These are phyloP conservation scores for Parazoanthus atlanticus DNA, from an alignment of 92 coral and sea anemone species.

Conservation along the genomic window DNA sequence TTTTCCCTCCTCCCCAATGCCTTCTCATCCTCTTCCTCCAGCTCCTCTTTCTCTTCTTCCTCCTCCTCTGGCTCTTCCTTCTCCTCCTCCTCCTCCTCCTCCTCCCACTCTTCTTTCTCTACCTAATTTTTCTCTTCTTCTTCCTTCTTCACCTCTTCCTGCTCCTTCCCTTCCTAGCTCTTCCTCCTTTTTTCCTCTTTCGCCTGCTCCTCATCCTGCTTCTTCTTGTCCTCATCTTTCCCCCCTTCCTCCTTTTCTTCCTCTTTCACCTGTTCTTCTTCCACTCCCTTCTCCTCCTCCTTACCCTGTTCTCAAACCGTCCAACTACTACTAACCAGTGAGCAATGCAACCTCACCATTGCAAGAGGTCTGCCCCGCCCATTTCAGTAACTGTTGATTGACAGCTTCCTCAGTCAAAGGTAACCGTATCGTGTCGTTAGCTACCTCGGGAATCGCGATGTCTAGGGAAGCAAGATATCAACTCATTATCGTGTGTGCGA, in stretches of 20 bases:
- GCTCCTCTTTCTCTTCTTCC: neutral
- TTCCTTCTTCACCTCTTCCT: neutral
- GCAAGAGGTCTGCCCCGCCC: slow-evolving; percentile 72
- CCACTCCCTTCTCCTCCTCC: neutral
- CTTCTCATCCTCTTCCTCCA: neutral
- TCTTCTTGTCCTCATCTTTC: neutral
- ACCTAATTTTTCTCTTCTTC: neutral
- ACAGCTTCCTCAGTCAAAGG: slow-evolving; percentile 65
- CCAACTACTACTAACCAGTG: neutral
- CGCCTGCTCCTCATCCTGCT: neutral
- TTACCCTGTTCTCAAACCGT: neutral
- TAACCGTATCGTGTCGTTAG: slow-evolving; percentile 67
- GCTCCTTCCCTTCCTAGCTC: neutral
- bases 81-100: neutral
- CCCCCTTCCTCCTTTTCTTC: neutral
- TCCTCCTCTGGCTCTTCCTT: no score
- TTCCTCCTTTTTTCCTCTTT: neutral
- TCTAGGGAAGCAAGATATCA: slow-evolving; percentile 29
- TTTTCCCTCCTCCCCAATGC: no score
- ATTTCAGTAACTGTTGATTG: slow-evolving; percentile 72
- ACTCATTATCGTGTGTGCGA: no score
- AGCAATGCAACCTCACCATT: slow-evolving; percentile 46
- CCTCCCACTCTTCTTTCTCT: neutral
- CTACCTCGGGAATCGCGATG: slow-evolving; percentile 58
- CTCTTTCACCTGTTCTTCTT: no score